Conservation (phyloP, 2,113 vertebrate genomes). For the Cololabis saira region DNA sequence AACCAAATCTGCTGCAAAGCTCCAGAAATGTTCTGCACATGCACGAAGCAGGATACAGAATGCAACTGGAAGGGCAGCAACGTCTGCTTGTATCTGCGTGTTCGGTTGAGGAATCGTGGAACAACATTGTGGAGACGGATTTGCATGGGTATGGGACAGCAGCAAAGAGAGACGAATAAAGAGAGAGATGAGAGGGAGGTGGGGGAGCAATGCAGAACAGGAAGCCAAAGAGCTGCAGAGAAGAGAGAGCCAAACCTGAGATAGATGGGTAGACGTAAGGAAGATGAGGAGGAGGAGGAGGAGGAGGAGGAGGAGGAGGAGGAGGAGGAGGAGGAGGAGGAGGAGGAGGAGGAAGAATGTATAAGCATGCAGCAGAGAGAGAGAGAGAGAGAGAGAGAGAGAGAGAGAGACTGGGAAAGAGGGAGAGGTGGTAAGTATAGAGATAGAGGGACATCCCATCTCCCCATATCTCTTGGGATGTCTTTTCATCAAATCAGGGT, state of each 20-base stretch:
- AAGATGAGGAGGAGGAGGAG: constrained; percentile 7
- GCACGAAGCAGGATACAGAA: constrained; percentile 55
- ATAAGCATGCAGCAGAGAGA: constrained; percentile 61
- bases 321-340: constrained; percentile 6
- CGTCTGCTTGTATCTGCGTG: constrained; percentile 23
- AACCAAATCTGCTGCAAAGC: constrained; percentile 58
- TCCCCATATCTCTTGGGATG: constrained; percentile 23
- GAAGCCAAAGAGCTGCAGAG: constrained; percentile 70
- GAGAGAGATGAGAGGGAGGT: constrained; percentile 41
- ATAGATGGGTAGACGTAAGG: constrained; percentile 61
- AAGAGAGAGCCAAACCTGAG: constrained; percentile 70
- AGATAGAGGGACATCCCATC: constrained; percentile 4
- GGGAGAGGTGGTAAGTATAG: constrained; percentile 4
- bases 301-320: constrained; percentile 17
- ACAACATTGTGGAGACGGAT: constrained; percentile 32
- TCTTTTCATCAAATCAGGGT: too few relatives aligned
- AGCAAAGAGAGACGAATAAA: constrained; percentile 33
- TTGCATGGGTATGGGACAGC: constrained; percentile 59
- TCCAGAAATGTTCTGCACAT: constrained; percentile 57
- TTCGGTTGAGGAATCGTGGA: constrained; percentile 18
- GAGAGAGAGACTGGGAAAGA: too few relatives aligned
- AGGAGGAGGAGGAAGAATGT: neutral
- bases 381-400: constrained; percentile 51
- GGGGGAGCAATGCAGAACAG: constrained; percentile 69
- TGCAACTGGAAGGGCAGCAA: constrained; percentile 54